Evolutionary conservation across 2,888 invertebrate genomes (phyloP), one percentile per base, ranked within the genome.

Genomic region (Orthosia gracilis): DNA sequence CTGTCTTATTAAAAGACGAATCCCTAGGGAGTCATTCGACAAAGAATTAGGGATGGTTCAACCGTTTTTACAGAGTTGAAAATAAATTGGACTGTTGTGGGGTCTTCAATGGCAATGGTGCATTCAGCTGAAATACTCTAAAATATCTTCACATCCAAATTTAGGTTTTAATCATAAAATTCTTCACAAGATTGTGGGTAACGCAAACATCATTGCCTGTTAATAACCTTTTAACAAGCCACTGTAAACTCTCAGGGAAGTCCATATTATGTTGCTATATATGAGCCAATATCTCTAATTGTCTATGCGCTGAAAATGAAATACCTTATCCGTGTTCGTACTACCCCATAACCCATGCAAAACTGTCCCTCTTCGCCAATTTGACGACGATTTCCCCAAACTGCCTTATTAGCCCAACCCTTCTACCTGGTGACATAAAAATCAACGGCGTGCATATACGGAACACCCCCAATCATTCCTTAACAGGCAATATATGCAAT

Each of bases 361-460:
- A 57, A 63, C 57, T 45, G 26, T 47, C 23, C 31, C 59, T n/a
- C 15, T n/a, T 31, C 58, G 1, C 12, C 52, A 81, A 65, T 69
- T 82, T 67, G 73, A 54, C 58, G n/a, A 45, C 31, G 13, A 63
- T 68, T n/a, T 50, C 47, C 61, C 52, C 62, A 55, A 74, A 78
- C n/a, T 15, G 7, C 71, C 73, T 76, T 83, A 85, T 88, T 80
- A 85, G 55, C 45, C 45, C 17, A 54, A 71, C 78, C 82, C 79
- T 78, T 84, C 78, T 74, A 83, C 78, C 85, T 79, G 84, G 70
- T 74, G 75, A 84, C 85, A 88, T 90, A 89, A 91, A 90, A 90
- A 78, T 80, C 86, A 89, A 89, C 82, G 87, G 78, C 47, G 76
- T 73, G 83, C 79, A 78, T 79, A 84, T 76, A 84, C 67, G 76